Base-by-base conservation (phyloP, 92 coral and sea anemone species). In the Palythoa caribaeorum region DNA sequence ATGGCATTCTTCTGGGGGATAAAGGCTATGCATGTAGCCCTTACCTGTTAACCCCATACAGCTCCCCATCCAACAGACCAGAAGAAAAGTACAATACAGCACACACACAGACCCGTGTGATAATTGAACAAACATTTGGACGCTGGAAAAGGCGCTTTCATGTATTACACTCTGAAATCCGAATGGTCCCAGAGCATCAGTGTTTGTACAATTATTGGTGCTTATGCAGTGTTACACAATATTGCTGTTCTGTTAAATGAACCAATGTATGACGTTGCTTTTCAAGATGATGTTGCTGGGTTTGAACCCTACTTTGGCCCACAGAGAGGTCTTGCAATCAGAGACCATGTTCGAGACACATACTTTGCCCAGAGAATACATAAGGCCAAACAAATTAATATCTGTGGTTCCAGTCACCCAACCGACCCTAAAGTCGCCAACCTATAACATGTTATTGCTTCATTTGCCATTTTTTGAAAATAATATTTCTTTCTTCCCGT, bases 161-260 rank as follows among this genome's bases (percentile, higher is more conserved):
- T 83, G 76, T 87, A 7, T 60, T 92, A 3, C 89, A 87, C 74
- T 60, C 69, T 0, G 69, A 62, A 62, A 15, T 87, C 90, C 12
- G 88, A 93, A 89, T 88, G 90, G 88, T 74, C 86, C 19, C 94
- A 86, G 60, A 83, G 76, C 65, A 90, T n/a, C n/a, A n/a, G 83
- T 73, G 94, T 79, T 71, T 87, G 89, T 73, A 38, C 38, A 1
- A 19, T 93, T 15, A 88, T 87, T 70, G 93, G 95, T 12, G 95
- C 93, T 37, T 92, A 92, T 90, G 93, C 90, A 59, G 91, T 92
- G 12, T 70, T 90, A 87, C 95, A 90, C 73, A 91, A 88, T 78
- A 84, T 88, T 84, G 89, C 90, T 13, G 71, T 91, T 57, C 72
- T 88, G n/a, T 66, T 53, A 69, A 83, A 88, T 71, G 90, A 91